A percentile compares a stretch with the other conserved stretches of the same genome.
Evolutionary conservation across 2,888 invertebrate genomes (phyloP).

Genomic region (Nysson spinosus): DNA sequence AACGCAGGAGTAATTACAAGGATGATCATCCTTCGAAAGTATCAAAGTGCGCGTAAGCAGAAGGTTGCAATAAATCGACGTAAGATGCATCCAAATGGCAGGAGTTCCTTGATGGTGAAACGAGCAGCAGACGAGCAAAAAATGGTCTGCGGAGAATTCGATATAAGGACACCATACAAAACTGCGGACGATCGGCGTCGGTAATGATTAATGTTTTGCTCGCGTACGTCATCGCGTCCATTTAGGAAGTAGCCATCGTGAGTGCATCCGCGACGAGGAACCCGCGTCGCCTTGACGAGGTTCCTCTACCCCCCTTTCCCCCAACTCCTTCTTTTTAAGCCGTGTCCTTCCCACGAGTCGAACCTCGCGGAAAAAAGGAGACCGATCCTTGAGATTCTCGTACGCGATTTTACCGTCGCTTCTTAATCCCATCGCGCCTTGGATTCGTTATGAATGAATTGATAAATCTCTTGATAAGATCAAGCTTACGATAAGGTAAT

Average conservation of each 20-base stretch:
- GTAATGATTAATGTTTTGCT: conserved; percentile 67
- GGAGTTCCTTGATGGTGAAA: conserved; percentile 16
- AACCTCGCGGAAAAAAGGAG: conserved; percentile 9
- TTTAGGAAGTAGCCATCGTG: conserved; percentile 34
- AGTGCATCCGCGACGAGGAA: too few species aligned
- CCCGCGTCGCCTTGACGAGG: conserved; percentile 52
- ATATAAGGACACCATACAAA: conserved; percentile 42
- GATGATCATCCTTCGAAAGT: too few species aligned
- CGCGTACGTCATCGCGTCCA: conserved; percentile 52
- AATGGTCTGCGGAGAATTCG: conserved; percentile 34
- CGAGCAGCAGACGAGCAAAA: conserved; percentile 30
- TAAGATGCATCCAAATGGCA: too few species aligned
- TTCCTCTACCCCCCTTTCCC: conserved; percentile 2
- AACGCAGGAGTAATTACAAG: too few species aligned
- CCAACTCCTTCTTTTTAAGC: conserved; percentile 6
- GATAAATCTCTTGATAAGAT: too few species aligned
- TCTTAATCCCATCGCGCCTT: too few species aligned
- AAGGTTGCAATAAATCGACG: too few species aligned
- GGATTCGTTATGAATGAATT: too few species aligned
- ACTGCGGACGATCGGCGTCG: conserved; percentile 44
- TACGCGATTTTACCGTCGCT: too few species aligned
- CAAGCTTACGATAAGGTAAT: too few species aligned
- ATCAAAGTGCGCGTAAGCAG: too few species aligned
- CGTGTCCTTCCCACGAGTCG: conserved; percentile 49
- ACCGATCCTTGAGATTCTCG: conserved; percentile 29